Base-by-base conservation (phyloP, 2,113 vertebrate species). In the Rhadina sibilatrix region DNA sequence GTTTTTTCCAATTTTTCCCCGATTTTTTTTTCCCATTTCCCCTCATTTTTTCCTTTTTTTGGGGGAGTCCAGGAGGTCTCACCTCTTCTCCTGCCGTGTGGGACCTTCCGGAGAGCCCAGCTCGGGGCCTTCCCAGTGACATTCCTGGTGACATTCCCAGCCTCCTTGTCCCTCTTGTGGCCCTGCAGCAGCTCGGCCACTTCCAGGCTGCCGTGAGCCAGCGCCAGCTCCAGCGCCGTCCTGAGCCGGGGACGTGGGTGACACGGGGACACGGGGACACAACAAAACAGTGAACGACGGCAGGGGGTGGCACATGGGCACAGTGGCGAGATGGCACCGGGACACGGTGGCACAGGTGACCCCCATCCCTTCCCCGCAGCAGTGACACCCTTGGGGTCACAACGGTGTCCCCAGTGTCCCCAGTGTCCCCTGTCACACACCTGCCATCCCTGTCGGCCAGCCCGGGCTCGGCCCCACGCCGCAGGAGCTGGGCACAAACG, bases 401-500 rank as follows among this genome's bases (percentile, higher is more conserved):
- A 44, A 28, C 20, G 9, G 5, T 21, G 18, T 30, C 10, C 18
- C 2, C 23, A 6, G 14, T 38, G 63, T 33, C 61, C 11, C n/a
- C 1, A 4, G 4, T 18, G 52, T 46, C 56, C 61, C 50, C 14
- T 24, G 74, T n/a, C 22, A 74, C 98, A 97, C 94, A 98, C 98
- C 97, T 98, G 69, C 96, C 82, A 3, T 97, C 94, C 40, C 93
- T 77, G 89, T 98, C 97, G 0, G 61, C 63, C 80, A 98, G 77
- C 47, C 97, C 40, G 6, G 97, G 94, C 44, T 95, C 50, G 10
- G 98, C 98, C 1, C 97, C 98, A 2, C 95, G 61, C 92, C 95
- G 97, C 70, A 98, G 97, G 25, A 98, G 96, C 61, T 98, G 97
- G 20, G 97, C 96, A 46, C 98, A 98, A 83, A 98, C 95, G 4